A percentile compares a stretch with the other conserved stretches of the same genome.
Evolutionary conservation across 2,113 vertebrate species (phyloP).

Genomic region (Archilochus colubris): DNA sequence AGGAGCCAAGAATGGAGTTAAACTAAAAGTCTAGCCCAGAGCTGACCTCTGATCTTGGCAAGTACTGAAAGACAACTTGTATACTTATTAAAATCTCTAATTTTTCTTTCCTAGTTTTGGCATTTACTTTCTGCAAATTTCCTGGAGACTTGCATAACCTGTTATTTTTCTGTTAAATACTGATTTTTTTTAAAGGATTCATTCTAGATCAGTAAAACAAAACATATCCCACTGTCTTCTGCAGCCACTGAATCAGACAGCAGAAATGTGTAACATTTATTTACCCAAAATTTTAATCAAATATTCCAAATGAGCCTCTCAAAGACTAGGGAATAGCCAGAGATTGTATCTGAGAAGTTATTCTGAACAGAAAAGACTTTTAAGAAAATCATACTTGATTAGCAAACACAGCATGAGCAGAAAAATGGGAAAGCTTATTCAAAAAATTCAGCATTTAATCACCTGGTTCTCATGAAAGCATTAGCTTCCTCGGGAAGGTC

Average conservation of each 20-base stretch:
- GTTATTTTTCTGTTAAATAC: neutral
- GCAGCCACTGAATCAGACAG: neutral
- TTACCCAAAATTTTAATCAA: neutral
- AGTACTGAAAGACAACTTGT: neutral
- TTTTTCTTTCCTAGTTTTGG: neutral
- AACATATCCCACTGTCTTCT: neutral
- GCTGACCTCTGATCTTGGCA: neutral
- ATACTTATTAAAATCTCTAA: neutral
- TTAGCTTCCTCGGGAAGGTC: neutral
- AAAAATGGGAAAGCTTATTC: neutral
- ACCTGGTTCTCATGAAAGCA: neutral
- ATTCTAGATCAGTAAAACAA: neutral
- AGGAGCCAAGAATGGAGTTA: neutral
- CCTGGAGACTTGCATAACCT: neutral
- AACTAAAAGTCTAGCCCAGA: neutral
- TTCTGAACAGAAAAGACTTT: neutral
- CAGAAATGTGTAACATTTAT: neutral
- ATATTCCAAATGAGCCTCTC: neutral
- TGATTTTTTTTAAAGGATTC: neutral
- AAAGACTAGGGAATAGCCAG: neutral
- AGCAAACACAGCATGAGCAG: neutral
- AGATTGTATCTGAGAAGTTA: neutral
- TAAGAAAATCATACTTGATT: neutral
- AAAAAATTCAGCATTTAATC: neutral
- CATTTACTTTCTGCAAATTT: neutral